phyloP scores from a whole-genome alignment of 92 coral and sea anemone genomes.

The Heteractis magnifica region DNA sequence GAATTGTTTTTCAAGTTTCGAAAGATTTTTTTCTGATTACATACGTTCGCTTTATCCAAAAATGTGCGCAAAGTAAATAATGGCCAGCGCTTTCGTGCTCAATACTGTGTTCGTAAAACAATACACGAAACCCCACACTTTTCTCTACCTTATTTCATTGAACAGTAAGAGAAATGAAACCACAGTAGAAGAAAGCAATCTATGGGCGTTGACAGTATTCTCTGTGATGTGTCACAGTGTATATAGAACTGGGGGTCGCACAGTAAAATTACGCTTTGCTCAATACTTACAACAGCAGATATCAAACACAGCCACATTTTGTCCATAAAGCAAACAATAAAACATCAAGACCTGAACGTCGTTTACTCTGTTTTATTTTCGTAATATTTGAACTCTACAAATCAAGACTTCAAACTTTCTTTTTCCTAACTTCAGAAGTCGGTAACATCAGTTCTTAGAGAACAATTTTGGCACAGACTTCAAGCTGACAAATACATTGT shows the following conservation, averaged over 20 bases:
- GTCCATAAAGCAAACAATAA: not conserved
- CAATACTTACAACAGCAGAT: not conserved
- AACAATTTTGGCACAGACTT: not conserved
- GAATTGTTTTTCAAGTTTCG: not conserved
- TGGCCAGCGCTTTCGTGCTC: not conserved
- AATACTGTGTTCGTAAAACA: not conserved
- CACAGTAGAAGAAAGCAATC: constrained; percentile 12
- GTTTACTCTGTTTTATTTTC: not conserved
- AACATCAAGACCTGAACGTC: not conserved
- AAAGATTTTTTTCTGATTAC: not conserved
- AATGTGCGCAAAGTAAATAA: not conserved
- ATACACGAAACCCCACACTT: not conserved
- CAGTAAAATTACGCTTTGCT: not conserved
- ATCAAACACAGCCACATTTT: not conserved
- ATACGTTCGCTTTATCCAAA: not conserved
- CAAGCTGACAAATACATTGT: not conserved
- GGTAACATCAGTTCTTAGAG: not conserved
- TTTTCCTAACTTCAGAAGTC: not conserved
- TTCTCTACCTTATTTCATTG: constrained; percentile 18
- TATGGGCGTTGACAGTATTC: constrained; percentile 9
- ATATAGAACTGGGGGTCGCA: not conserved
- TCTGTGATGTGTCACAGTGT: not conserved
- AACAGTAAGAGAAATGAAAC: constrained; percentile 6
- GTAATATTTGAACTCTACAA: not conserved
- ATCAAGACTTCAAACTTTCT: not conserved